Evolutionary conservation across 2,113 vertebrate genomes (phyloP).

Genomic region (Lipophrys pholis): DNA sequence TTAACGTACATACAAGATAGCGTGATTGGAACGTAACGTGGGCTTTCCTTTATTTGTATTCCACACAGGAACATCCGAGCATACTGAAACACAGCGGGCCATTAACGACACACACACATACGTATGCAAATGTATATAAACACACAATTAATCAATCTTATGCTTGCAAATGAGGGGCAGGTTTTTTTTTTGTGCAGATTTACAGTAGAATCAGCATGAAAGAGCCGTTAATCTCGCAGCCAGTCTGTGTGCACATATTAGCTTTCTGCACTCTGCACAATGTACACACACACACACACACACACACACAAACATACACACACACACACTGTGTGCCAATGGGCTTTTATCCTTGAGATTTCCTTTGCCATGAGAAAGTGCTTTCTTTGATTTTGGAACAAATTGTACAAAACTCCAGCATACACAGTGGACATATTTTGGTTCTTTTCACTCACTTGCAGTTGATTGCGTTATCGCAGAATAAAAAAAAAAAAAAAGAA

Average conservation of each 20-base stretch:
- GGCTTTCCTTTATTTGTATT: no score
- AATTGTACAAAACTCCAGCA: conserved; percentile 14
- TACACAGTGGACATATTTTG: conserved; percentile 16
- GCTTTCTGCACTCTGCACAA: background rate
- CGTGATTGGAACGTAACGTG: no score
- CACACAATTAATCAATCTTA: background rate
- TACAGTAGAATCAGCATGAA: conserved; percentile 4
- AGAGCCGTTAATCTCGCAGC: conserved; percentile 9
- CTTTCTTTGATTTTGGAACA: conserved; percentile 10
- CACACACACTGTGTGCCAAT: background rate
- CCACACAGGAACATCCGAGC: no score
- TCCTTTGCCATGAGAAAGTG: conserved; percentile 15
- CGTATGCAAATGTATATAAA: no score
- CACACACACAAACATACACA: background rate
- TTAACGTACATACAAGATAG: no score
- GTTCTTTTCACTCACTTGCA: conserved; percentile 2
- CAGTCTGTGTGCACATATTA: background rate
- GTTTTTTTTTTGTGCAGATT: background rate
- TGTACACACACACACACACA: background rate
- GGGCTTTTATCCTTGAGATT: conserved; percentile 5
- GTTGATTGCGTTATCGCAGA: conserved; percentile 6
- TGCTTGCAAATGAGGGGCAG: background rate
- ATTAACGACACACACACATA: background rate
- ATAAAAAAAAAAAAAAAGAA: background rate
- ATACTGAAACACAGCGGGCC: no score